Conservation (phyloP, 2,113 vertebrate species). For the Varanus salvator region DNA sequence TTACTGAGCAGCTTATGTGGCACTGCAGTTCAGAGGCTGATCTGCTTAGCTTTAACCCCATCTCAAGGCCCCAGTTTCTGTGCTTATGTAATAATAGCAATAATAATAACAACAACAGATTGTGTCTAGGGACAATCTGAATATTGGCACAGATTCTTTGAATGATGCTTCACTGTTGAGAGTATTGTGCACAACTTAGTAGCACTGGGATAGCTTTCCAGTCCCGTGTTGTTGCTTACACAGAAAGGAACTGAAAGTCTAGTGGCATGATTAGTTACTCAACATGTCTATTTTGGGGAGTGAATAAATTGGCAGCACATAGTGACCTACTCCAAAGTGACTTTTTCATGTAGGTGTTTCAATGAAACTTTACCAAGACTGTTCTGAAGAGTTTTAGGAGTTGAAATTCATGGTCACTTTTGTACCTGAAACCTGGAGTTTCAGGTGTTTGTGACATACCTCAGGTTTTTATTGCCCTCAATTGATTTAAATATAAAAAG, state of each 20-base stretch:
- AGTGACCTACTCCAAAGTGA: slow-evolving; percentile 50
- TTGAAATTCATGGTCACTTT: not conserved
- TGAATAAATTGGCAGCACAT: slow-evolving; percentile 64
- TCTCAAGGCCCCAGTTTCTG: not conserved
- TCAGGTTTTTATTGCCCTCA: not conserved
- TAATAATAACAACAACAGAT: not conserved
- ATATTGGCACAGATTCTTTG: not conserved
- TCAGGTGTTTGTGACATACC: slow-evolving; percentile 25
- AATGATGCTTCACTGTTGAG: not conserved
- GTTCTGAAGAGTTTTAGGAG: not conserved
- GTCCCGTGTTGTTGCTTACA: not conserved
- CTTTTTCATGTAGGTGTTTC: slow-evolving; percentile 35
- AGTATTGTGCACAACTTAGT: slow-evolving; percentile 27
- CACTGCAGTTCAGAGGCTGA: not conserved
- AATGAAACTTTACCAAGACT: slow-evolving; percentile 32
- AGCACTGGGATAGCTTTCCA: slow-evolving; percentile 48
- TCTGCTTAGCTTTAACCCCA: not conserved
- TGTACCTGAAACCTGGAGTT: not conserved
- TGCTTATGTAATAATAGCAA: not conserved
- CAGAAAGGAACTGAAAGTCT: slow-evolving; percentile 58
- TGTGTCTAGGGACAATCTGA: not conserved
- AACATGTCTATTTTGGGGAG: slow-evolving; percentile 69
- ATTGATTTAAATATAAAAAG: not conserved
- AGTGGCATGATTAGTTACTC: slow-evolving; percentile 63
- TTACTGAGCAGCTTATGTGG: not conserved